Evolutionary conservation across 2,797 vertebrate genomes (phyloP).

Genomic region (Acrossocheilus wenchowensis): DNA sequence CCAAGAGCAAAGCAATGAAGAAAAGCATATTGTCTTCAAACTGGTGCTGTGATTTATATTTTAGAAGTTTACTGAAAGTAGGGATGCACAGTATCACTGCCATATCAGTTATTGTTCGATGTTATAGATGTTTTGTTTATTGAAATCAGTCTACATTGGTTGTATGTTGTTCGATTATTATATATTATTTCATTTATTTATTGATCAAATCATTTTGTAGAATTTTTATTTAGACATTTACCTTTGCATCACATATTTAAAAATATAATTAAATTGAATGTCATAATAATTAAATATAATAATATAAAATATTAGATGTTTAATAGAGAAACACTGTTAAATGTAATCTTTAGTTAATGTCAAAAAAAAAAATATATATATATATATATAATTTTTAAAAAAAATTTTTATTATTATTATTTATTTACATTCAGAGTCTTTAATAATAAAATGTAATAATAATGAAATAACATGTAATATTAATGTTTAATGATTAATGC

Average conservation of each 20-base stretch:
- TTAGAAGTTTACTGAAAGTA: background rate
- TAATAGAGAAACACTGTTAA: background rate
- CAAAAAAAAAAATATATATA: no score
- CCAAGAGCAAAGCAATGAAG: background rate
- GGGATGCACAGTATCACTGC: background rate
- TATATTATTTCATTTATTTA: background rate
- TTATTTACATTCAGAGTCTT: no score
- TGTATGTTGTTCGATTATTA: background rate
- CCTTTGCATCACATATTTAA: background rate
- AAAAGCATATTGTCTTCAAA: background rate
- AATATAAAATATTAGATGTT: background rate
- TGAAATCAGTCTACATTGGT: background rate
- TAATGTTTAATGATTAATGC: background rate
- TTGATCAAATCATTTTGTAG: no score
- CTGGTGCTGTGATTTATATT: background rate
- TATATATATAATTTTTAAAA: no score
- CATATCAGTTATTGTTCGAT: background rate
- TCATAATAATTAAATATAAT: background rate
- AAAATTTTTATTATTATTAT: no score
- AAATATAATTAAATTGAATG: background rate
- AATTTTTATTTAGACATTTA: background rate
- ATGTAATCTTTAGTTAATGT: background rate
- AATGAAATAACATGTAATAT: background rate
- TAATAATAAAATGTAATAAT: background rate
- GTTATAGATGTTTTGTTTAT: background rate